Evolutionary conservation across 2,888 invertebrate genomes (phyloP).

Genomic region (Phalera bucephala): DNA sequence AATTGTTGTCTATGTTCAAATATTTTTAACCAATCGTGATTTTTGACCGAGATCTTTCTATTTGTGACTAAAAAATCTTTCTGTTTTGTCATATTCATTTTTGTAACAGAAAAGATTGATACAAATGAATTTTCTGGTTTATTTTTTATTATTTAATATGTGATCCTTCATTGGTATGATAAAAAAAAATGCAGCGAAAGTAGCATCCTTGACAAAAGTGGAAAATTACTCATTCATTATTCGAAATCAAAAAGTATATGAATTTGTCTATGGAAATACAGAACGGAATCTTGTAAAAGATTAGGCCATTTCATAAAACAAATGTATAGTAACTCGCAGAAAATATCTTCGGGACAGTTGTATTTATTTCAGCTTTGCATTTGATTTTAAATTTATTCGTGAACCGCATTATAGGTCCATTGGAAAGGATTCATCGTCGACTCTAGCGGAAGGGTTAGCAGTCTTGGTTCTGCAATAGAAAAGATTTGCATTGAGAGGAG

Average conservation of each 20-base stretch:
- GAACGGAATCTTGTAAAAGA: slow-evolving; percentile 84
- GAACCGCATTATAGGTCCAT: slow-evolving; percentile 73
- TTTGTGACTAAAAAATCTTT: not conserved
- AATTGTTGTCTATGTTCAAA: slow-evolving; percentile 16
- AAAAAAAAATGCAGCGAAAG: slow-evolving; percentile 23
- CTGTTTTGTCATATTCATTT: too few relatives aligned
- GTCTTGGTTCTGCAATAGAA: slow-evolving; percentile 80
- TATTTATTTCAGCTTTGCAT: slow-evolving; percentile 83
- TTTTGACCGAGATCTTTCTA: not conserved
- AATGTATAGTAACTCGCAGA: slow-evolving; percentile 84
- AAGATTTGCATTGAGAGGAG: slow-evolving; percentile 81
- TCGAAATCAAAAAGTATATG: slow-evolving; percentile 70
- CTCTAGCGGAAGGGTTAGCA: slow-evolving; percentile 80
- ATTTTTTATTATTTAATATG: too few relatives aligned
- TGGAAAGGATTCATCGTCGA: slow-evolving; percentile 75
- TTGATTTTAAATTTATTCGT: slow-evolving; percentile 81
- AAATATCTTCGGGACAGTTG: slow-evolving; percentile 82
- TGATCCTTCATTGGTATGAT: not conserved
- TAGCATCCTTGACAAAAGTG: slow-evolving; percentile 49
- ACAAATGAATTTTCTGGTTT: too few relatives aligned
- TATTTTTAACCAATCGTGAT: slow-evolving; percentile 15
- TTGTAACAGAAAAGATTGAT: too few relatives aligned
- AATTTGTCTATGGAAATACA: slow-evolving; percentile 79
- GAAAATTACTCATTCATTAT: slow-evolving; percentile 58
- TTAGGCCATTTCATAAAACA: slow-evolving; percentile 84